Evolutionary conservation across 2,113 vertebrate species (phyloP), one percentile per base, ranked within the genome.

Genomic region (Saccopteryx leptura): DNA sequence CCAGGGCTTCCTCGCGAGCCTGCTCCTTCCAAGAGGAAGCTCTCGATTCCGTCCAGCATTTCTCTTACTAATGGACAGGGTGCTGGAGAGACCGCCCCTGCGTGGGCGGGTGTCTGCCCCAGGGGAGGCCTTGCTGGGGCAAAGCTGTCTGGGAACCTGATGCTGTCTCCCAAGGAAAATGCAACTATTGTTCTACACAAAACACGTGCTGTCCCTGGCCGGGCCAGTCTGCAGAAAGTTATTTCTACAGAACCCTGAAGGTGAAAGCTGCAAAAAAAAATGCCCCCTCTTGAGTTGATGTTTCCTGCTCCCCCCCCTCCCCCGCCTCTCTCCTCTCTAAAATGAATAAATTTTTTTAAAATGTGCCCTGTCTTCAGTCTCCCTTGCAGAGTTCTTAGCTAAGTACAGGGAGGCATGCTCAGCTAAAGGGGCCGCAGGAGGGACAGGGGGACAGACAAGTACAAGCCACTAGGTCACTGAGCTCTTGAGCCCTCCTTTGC

Each of bases 221-320:
- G 52, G 46, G 26, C 60, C 33, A 24, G 31, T 31, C 84, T 68
- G 6, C 50, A 76, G 76, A 61, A 91, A 92, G 65, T 39, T 71
- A 60, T 96, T 96, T 92, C 93, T 69, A 17, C 75, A 79, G 79
- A 97, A 84, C 33, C n/a, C 60, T 76, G 71, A 69, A 92, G 60
- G 87, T 71, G 74, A 79, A 46, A 15, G 15, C 88, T 58, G 28
- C 13, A 39, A 19, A 72, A 54, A 39, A 39, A 39, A 39, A 39
- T 39, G 39, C 39, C 39, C 39, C 39, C 39, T 39, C 39, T 39
- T 39, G 39, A 39, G 39, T 39, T 39, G 39, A 39, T 39, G 39
- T 39, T 39, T 39, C 39, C 39, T 39, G 39, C 39, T 39, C 39
- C 39, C 39, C 39, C 39, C 39, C 39, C 39, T 3, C 39, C 39